Base-by-base conservation (phyloP, 2,888 invertebrate genomes). In the Drosophila tanythrix region DNA sequence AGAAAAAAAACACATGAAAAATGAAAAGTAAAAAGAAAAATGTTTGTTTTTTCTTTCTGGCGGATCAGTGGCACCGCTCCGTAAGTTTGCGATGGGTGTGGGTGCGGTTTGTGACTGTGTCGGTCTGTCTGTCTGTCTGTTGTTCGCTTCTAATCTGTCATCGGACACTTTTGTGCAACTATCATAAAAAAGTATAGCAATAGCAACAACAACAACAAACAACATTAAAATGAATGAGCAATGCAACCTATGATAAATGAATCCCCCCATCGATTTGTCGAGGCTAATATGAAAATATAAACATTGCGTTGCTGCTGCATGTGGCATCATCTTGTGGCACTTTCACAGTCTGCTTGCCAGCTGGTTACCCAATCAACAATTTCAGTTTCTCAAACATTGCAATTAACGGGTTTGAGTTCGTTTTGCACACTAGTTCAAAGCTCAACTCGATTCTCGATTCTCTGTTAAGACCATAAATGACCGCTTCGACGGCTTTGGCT, bases 121-220 rank as follows among this genome's bases (percentile, higher is more conserved):
- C 38, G 27, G 48, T 53, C 40, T 21, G 60, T 36, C 29, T 53
- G 27, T 21, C 35, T 29, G 59, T 48, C 65, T 65, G 43, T 73
- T 77, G 69, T 63, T 69, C 70, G 88, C 84, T 70, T 87, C 69
- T 69, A 76, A 74, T 79, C 84, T 88, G 80, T 88, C 89, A 88
- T 82, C 88, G 74, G 80, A 85, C 68, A 88, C 88, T 82, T 67
- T 79, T 65, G 57, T 66, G 65, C 70, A 50, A 64, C 67, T 70
- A 75, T 79, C 76, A 74, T 83, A 74, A 79, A 58, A 48, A 58
- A 68, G 27, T 57, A 35, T 52, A 61, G 46, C 36, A 38, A 46
- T 35, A 67, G 35, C 58, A 59, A n/a, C 46, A 58, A 6, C 1
- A 50, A 13, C 29, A 35, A 46, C 25, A 35, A 36, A 48, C 21